Base-by-base conservation (phyloP, 2,797 vertebrate genomes). In the Tachyglossus aculeatus region DNA sequence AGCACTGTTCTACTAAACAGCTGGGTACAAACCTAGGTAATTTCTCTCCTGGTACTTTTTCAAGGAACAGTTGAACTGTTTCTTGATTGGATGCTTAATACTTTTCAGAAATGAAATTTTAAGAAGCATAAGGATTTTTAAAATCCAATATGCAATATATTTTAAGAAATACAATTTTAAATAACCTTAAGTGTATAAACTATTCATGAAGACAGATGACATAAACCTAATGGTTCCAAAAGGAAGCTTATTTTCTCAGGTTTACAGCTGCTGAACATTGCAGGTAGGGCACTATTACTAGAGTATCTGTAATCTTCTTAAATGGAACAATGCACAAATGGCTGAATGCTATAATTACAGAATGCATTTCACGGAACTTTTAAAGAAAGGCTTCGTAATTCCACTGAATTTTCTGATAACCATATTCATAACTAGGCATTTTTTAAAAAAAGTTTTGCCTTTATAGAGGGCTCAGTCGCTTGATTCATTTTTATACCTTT, bases 151-250 rank as follows among this genome's bases (percentile, higher is more conserved):
- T 37, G 74, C 21, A 48, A 45, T 4, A 1, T 16, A 15, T 33
- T 47, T 67, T 72, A 5, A 71, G 81, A 80, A 54, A 37, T 66
- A 67, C 58, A 56, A 44, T 38, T 67, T 66, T 61, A 60, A 81
- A 83, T 79, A 86, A 74, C 83, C 53, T n/a, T 48, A 39, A 54
- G 56, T 52, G 27, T 53, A 78, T 47, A 78, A 4, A 71, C 58
- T 71, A 34, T 63, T 77, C n/a, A n/a, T n/a, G n/a, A n/a, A n/a
- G n/a, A n/a, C n/a, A n/a, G n/a, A n/a, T n/a, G n/a, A n/a, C n/a
- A n/a, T n/a, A n/a, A n/a, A n/a, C n/a, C n/a, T n/a, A n/a, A n/a
- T n/a, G n/a, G n/a, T n/a, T n/a, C n/a, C 70, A 47, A 41, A 50
- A 48, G 45, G 22, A 16, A 41, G 45, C 67, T 43, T 39, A 39